A percentile compares a stretch with the other conserved stretches of the same genome.
Evolutionary conservation across 2,888 invertebrate genomes (phyloP).

Genomic region (Lycaena phlaeas): DNA sequence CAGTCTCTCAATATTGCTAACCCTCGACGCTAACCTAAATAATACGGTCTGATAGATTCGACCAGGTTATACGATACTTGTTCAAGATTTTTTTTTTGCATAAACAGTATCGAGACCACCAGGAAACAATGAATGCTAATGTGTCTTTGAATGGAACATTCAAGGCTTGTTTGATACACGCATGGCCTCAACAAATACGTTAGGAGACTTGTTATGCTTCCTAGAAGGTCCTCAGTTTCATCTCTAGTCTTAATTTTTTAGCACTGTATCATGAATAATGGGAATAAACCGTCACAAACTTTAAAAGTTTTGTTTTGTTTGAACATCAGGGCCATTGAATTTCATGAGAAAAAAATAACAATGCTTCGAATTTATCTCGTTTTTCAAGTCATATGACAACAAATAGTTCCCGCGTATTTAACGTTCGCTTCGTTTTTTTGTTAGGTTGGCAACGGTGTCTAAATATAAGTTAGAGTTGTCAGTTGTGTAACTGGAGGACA

Average conservation of each 20-base stretch:
- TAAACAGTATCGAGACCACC: conserved; percentile 46
- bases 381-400: conserved; percentile 16
- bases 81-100: conserved; percentile 20
- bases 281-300: conserved; percentile 1
- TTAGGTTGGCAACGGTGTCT: conserved; percentile 39
- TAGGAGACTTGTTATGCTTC: conserved; percentile 40
- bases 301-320: background rate
- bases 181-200: conserved; percentile 56
- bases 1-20: conserved; percentile 41
- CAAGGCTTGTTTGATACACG: conserved; percentile 61
- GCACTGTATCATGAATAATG: background rate
- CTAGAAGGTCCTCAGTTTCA: conserved; percentile 27
- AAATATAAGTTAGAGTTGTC: conserved; percentile 46
- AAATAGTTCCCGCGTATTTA: conserved; percentile 26
- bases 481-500: conserved; percentile 46
- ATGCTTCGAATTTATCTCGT: conserved; percentile 4
- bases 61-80: conserved; percentile 15
- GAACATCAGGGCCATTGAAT: background rate
- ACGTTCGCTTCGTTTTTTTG: conserved; percentile 27
- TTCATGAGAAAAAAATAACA: background rate
- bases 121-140: conserved; percentile 68
- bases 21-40: conserved; percentile 55
- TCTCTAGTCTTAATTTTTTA: background rate
- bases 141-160: conserved; percentile 62
- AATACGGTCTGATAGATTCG: conserved; percentile 46